Percentiles rank a stretch among this genome's conserved stretches.
Conservation (phyloP, 2,797 vertebrate genomes). For the Poeciliopsis presidionis region DNA sequence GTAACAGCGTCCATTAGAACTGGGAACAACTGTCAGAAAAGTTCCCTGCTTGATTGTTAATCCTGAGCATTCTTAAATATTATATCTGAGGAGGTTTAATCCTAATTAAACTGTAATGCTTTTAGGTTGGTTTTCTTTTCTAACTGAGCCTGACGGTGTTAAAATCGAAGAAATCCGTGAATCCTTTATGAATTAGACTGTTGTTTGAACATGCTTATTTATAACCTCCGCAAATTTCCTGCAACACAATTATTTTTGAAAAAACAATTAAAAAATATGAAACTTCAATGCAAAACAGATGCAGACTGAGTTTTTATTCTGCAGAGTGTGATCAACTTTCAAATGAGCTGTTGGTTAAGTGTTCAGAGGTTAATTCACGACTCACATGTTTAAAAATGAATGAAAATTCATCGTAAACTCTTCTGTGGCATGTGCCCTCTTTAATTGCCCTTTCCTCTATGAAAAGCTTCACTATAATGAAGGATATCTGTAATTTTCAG, state of each 20-base stretch:
- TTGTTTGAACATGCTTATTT: not conserved
- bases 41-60: not conserved
- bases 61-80: not conserved
- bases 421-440: not conserved
- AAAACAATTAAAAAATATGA: not conserved
- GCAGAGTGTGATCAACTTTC: not conserved
- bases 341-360: constrained; percentile 11
- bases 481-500: constrained; percentile 31
- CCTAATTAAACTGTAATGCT: not conserved
- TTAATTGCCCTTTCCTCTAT: constrained; percentile 4
- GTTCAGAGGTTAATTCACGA: constrained; percentile 1
- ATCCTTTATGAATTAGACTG: not conserved
- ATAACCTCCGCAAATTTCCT: not conserved
- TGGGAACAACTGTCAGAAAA: no score
- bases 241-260: not conserved
- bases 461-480: constrained; percentile 29
- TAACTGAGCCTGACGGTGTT: not conserved
- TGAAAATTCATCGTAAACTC: constrained; percentile 13
- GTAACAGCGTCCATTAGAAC: not conserved
- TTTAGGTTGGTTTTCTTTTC: not conserved
- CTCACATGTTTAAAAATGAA: constrained; percentile 10
- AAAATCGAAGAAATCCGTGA: not conserved
- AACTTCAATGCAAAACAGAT: not conserved
- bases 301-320: not conserved
- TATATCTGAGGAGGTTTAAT: not conserved